Evolutionary conservation across 2,888 invertebrate species (phyloP).

Genomic region (Lapara coniferarum): DNA sequence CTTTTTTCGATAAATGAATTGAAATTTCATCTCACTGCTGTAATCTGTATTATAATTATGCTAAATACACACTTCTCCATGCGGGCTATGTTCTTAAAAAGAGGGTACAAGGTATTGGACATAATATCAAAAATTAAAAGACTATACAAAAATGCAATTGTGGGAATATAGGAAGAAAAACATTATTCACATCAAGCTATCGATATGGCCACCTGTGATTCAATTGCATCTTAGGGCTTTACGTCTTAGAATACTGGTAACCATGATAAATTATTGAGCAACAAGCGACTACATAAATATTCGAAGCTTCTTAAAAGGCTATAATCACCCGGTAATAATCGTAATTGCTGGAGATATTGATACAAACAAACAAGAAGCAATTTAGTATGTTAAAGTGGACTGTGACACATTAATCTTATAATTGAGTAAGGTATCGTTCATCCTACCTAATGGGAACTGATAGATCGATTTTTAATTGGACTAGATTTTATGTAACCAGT

Average conservation of each 20-base stretch:
- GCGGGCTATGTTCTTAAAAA: too few species aligned
- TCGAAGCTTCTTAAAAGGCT: not conserved
- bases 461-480: not conserved
- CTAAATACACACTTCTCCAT: too few species aligned
- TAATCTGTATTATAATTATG: too few species aligned
- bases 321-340: constrained; percentile 5
- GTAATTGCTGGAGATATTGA: constrained; percentile 8
- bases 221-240: too few species aligned
- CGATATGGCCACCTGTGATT: too few species aligned
- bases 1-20: too few species aligned
- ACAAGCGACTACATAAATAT: not conserved
- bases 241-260: not conserved
- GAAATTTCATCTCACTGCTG: too few species aligned
- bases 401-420: not conserved
- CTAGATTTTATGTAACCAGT: not conserved
- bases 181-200: too few species aligned
- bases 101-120: too few species aligned
- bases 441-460: not conserved
- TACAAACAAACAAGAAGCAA: not conserved
- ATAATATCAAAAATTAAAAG: too few species aligned
- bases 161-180: too few species aligned
- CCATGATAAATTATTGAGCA: not conserved
- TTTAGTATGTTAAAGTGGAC: not conserved
- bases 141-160: too few species aligned
- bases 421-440: not conserved